Evolutionary conservation across 2,797 vertebrate genomes (phyloP), one percentile per base, ranked within the genome.

Genomic region (Rhinophrynus dorsalis): DNA sequence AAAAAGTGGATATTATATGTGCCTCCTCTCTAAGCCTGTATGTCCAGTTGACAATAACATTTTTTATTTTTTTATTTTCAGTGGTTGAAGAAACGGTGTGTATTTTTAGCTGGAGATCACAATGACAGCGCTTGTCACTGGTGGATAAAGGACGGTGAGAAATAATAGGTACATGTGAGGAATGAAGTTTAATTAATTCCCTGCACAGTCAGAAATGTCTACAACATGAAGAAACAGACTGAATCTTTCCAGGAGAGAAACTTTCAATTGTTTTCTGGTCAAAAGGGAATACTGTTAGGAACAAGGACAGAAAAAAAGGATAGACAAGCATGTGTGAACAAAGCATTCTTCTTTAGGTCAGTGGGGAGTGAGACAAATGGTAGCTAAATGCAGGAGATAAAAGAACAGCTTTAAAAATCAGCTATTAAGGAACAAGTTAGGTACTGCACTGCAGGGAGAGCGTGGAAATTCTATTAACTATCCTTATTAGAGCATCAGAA

Each of bases 111-210:
- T 3, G 3, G 5, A 24, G 47, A 64, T 38, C 32, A 65, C 30
- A 54, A 54, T 10, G 35, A 51, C 48, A 44, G 50, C 50, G 17
- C 32, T 30, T 54, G 32, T 30, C 35, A 26, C 11, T 26, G 12
- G n/a, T 42, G 37, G 54, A 55, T 18, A 44, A 18, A 3, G 37
- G 11, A n/a, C n/a, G n/a, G n/a, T n/a, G n/a, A n/a, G n/a, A n/a
- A n/a, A n/a, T n/a, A n/a, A n/a, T n/a, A n/a, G n/a, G n/a, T n/a
- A n/a, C n/a, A n/a, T n/a, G n/a, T 3, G 65, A 33, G 27, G 38
- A 47, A 40, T 7, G 7, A 44, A 30, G 18, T 30, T 64, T 64
- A 50, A 71, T 56, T 27, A 40, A 71, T 64, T 64, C 30, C 13
- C 40, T 10, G 59, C 68, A 29, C 59, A 45, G 58, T n/a, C 40